Conservation (phyloP, 2,888 invertebrate species). For the Drosophila seclusa region DNA sequence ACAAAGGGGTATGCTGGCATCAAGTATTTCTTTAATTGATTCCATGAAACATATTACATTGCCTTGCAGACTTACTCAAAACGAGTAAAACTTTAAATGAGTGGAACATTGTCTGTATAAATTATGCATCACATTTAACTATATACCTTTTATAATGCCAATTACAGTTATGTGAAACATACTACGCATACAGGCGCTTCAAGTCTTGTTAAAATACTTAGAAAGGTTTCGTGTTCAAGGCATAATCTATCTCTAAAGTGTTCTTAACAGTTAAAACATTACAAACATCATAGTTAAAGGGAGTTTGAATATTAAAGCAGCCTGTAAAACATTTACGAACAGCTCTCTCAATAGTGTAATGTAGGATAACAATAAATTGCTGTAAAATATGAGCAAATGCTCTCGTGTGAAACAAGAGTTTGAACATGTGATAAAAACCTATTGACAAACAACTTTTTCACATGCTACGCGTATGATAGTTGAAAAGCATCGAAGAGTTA, state of each 20-base stretch:
- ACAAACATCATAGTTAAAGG: neutral
- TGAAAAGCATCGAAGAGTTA: neutral
- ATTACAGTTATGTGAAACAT: neutral
- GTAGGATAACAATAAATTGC: neutral
- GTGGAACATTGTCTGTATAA: neutral
- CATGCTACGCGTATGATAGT: neutral
- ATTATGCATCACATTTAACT: neutral
- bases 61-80: neutral
- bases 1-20: conserved; percentile 24
- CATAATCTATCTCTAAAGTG: neutral
- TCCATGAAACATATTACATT: neutral
- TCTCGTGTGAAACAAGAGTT: neutral
- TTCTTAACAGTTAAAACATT: no score
- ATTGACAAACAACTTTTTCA: neutral
- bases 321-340: conserved; percentile 1
- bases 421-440: neutral
- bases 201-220: neutral
- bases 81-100: neutral
- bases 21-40: neutral
- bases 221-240: neutral
- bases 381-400: neutral
- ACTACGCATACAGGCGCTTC: neutral
- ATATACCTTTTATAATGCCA: neutral
- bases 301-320: neutral
- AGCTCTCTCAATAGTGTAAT: neutral